Base-by-base conservation (phyloP, 1,140 invertebrate genomes). In the Notospermus geniculatus region DNA sequence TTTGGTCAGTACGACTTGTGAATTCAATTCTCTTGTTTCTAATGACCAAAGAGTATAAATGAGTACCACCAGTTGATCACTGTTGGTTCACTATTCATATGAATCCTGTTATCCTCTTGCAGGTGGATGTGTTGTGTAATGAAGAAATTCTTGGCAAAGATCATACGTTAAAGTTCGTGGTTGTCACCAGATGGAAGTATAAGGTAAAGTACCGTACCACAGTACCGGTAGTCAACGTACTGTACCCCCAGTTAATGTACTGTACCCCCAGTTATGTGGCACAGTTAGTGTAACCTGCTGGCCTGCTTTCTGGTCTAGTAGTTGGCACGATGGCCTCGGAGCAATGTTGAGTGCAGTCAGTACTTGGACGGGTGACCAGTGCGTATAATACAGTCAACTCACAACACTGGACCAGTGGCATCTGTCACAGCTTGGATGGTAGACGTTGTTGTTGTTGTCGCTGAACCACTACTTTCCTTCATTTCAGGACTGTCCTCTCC, bases 91-190 rank as follows among this genome's bases (percentile, higher is more conserved):
- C n/a, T n/a, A 25, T 17, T 17, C 45, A 36, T n/a, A 41, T 0
- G n/a, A 13, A 41, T 56, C 32, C 53, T 36, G 52, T 27, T 13
- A 43, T 65, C 62, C 55, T 41, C 39, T 67, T 67, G 1, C 67
- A 80, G 73, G 92, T 98, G 81, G 97, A 99, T 83, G 95, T 99
- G 76, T 85, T 98, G 75, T 99, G 96, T 84, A 98, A 98, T 85
- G 91, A 98, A 79, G 95, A 99, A 85, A 84, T 98, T 63, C 82
- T 99, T 77, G 97, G 96, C 43, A 98, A 98, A 82, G 96, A 99
- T 81, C 97, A 98, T 79, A 98, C 95, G 36, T 84, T 99, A 57
- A 98, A 98, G 83, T 99, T 99, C 84, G 95, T 99, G 32, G 93
- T 92, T 75, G 92, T 98, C 17, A 99, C 97, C 39, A 86, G 95